These are phyloP conservation scores for Pungitius pungitius DNA, from an alignment of 2,113 vertebrate genomes.

Conservation along the genomic window DNA sequence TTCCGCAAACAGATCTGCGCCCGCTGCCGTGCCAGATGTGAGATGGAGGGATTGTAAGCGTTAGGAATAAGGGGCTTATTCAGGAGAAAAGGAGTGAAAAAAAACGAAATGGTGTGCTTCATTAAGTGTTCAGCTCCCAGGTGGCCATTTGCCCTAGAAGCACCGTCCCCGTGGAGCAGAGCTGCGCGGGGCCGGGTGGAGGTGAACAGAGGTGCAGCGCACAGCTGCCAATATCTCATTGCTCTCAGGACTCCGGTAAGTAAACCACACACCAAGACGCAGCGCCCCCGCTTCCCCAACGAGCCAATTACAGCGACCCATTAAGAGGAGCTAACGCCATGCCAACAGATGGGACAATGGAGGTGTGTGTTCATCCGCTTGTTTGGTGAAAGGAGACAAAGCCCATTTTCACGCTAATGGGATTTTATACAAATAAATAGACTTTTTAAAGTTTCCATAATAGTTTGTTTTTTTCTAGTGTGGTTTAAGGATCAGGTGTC, in stretches of 20 bases:
- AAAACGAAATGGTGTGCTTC: slow-evolving; percentile 50
- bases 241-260: slow-evolving; percentile 78
- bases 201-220: slow-evolving; percentile 41
- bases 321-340: slow-evolving; percentile 76
- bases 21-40: slow-evolving; percentile 61
- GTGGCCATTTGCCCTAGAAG: slow-evolving; percentile 67
- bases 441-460: slow-evolving; percentile 10
- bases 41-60: slow-evolving; percentile 32
- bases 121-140: slow-evolving; percentile 55
- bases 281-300: slow-evolving; percentile 72
- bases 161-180: slow-evolving; percentile 58
- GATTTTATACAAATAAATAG: slow-evolving; percentile 5
- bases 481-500: neutral
- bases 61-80: slow-evolving; percentile 30
- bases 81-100: slow-evolving; percentile 10
- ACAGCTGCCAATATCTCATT: slow-evolving; percentile 72
- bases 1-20: slow-evolving; percentile 31
- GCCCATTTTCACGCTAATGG: slow-evolving; percentile 23
- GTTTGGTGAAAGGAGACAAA: slow-evolving; percentile 34
- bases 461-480: neutral
- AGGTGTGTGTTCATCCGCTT: slow-evolving; percentile 62
- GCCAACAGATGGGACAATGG: slow-evolving; percentile 81
- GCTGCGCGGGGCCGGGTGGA: slow-evolving; percentile 27
- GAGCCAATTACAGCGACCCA: slow-evolving; percentile 84
- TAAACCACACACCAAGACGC: slow-evolving; percentile 69